Base-by-base conservation (phyloP, 2,113 vertebrate species). In the Bombycilla garrulus region DNA sequence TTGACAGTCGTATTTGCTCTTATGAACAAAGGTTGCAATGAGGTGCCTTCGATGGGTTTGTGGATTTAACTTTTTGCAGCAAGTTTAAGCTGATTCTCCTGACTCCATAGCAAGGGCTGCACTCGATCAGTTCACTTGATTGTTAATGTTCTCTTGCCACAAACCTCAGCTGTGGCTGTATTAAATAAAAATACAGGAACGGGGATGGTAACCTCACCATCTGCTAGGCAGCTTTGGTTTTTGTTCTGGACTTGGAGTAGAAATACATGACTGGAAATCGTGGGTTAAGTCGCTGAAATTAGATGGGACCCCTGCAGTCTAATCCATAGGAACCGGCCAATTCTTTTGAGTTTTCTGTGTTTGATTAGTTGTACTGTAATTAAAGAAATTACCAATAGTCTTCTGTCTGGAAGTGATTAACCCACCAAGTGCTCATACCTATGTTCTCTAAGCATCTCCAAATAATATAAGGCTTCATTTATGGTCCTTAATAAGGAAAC, bases 351-450 rank as follows among this genome's bases (percentile, higher is more conserved):
- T 96, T 97, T 90, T 95, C 96, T 95, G 70, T 89, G 96, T 98
- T 98, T 98, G 97, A 98, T 98, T 98, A 98, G 98, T 98, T 97
- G 95, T 95, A 97, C 93, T 91, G 95, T 98, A 98, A 98, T 98
- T 98, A 98, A 97, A 98, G 97, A 98, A 98, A 98, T 98, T 98
- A 96, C 81, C 88, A 86, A 90, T 91, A 81, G 77, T 90, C 87
- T 62, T 90, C 94, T 96, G 83, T 88, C 86, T 88, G 96, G 65
- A 81, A 72, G 93, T 92, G 94, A 95, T 98, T 97, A 97, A 97
- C 57, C 73, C 88, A 88, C 56, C 64, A 53, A 92, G 79, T 71
- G 86, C 80, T 90, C 93, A 91, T 93, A 96, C 47, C 88, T 95
- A 72, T 84, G 48, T 95, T 93, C 86, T 90, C 51, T 95, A 86